Evolutionary conservation across 2,888 invertebrate genomes (phyloP).

Genomic region (Stenchaetothrips biformis): DNA sequence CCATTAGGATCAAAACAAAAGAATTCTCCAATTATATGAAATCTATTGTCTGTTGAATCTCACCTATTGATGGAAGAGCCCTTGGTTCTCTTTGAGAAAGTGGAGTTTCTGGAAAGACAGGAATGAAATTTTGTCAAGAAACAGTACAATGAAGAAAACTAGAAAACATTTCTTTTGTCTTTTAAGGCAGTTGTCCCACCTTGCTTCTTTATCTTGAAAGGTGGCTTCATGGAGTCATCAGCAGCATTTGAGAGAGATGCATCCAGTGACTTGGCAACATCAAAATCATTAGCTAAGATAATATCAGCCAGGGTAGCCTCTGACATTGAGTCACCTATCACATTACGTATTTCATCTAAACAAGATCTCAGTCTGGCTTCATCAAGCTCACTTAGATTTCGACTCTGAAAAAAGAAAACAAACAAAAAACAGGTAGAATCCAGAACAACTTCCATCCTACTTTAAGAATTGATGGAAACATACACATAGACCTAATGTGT

Average conservation of each 20-base stretch:
- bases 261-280: constrained; percentile 68
- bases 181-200: background rate
- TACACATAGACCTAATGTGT: constrained; percentile 41
- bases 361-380: constrained; percentile 75
- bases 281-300: constrained; percentile 66
- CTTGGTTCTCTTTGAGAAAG: background rate
- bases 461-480: background rate
- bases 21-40: no score
- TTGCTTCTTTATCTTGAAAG: background rate
- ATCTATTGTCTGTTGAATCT: background rate
- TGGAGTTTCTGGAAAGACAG: background rate
- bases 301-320: constrained; percentile 68
- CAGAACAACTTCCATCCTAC: background rate
- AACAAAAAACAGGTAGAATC: background rate
- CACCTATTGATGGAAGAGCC: background rate
- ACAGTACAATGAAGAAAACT: constrained; percentile 30
- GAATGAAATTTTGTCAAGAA: constrained; percentile 36
- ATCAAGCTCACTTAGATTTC: constrained; percentile 58
- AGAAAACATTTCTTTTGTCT: constrained; percentile 26
- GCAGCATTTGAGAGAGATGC: constrained; percentile 53
- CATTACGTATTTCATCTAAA: constrained; percentile 72
- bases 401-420: constrained; percentile 40
- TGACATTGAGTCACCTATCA: constrained; percentile 70
- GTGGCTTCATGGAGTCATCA: constrained; percentile 25
- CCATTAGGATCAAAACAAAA: background rate